Percentiles rank a stretch among this genome's conserved stretches.
Evolutionary conservation across 1,140 invertebrate genomes (phyloP).

Genomic region (Monomorium pharaonis): DNA sequence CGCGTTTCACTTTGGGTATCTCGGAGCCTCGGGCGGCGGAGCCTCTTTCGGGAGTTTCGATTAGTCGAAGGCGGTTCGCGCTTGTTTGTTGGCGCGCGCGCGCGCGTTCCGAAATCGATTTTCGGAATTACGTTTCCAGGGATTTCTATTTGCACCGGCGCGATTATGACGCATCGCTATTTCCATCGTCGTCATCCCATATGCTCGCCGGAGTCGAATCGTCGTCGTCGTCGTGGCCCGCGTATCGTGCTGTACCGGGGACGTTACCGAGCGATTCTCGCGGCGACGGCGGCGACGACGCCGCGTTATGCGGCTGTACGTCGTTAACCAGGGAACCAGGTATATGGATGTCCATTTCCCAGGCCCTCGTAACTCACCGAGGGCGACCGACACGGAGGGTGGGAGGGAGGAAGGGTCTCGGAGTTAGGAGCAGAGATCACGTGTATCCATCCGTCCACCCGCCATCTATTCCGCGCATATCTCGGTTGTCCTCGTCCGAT

Average conservation of each 20-base stretch:
- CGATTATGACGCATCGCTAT: background rate
- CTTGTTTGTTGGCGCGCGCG: background rate
- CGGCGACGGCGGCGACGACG: background rate
- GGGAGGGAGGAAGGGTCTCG: too few relatives aligned
- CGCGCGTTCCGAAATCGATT: too few relatives aligned
- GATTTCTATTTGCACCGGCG: background rate
- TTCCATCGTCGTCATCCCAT: background rate
- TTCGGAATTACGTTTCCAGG: background rate
- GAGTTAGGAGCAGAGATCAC: conserved; percentile 41
- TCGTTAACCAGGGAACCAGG: background rate
- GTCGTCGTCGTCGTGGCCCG: too few relatives aligned
- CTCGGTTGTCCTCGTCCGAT: conserved; percentile 61
- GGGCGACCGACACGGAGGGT: background rate
- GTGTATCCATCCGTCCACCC: conserved; percentile 24
- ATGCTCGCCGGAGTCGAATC: background rate
- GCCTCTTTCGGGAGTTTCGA: background rate
- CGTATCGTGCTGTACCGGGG: background rate
- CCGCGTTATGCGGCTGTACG: background rate
- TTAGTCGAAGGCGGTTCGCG: background rate
- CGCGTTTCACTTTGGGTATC: too few relatives aligned
- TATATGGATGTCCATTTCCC: conserved; percentile 46
- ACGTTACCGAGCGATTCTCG: background rate
- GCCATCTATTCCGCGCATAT: conserved; percentile 10
- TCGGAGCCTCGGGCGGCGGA: too few relatives aligned
- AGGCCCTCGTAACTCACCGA: conserved; percentile 33